phyloP scores from a whole-genome alignment of 2,797 vertebrate species.

The Simalia tracyae region DNA sequence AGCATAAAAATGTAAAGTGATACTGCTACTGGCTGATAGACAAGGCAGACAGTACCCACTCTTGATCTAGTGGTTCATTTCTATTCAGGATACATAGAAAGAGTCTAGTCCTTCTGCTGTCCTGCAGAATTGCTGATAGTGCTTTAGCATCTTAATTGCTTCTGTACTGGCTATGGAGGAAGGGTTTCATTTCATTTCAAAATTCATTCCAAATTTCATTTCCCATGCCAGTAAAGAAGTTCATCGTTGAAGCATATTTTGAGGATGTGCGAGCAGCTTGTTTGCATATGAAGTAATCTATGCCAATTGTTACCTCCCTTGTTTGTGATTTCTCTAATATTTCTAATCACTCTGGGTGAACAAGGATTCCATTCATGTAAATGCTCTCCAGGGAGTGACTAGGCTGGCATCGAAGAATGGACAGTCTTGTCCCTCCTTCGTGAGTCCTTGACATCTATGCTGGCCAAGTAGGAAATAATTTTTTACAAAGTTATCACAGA shows the following conservation, averaged over 20 bases:
- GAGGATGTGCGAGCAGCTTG: neutral
- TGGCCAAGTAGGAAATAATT: neutral
- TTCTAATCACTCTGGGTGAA: neutral
- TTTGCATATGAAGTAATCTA: neutral
- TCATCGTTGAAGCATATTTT: neutral
- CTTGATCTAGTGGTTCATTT: neutral
- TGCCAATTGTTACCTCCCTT: neutral
- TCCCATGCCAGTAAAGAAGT: neutral
- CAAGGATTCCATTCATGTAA: neutral
- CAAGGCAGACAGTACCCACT: neutral
- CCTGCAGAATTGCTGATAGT: neutral
- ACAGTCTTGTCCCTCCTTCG: neutral
- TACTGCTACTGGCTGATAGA: neutral
- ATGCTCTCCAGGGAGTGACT: neutral
- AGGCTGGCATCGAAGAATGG: neutral
- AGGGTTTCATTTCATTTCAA: neutral
- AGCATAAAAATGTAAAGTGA: neutral
- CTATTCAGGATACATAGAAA: neutral
- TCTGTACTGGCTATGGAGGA: neutral
- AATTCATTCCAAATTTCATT: neutral
- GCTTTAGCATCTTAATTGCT: neutral
- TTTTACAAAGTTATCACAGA: neutral
- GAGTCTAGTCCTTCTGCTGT: neutral
- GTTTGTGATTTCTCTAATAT: neutral
- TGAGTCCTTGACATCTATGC: neutral